These are phyloP conservation scores for Neosilurus hyrtlii DNA, from an alignment of 2,797 vertebrate species.

Conservation along the genomic window DNA sequence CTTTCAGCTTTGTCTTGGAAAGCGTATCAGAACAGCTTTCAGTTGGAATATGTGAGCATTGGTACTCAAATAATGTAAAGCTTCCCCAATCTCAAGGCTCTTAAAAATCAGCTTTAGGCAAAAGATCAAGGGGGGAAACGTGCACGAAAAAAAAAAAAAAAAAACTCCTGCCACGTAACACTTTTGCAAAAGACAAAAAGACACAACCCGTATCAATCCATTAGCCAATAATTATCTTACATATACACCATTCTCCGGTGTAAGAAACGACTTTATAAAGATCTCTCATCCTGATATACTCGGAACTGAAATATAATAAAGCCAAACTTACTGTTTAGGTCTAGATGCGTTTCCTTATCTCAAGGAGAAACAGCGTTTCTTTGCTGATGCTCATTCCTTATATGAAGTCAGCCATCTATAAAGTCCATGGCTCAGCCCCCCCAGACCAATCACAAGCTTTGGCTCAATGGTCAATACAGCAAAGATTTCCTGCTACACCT, in stretches of 20 bases:
- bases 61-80: not conserved
- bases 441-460: conserved; percentile 59
- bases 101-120: not conserved
- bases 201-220: conserved; percentile 18
- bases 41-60: not conserved
- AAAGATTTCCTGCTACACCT: conserved; percentile 46
- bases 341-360: conserved; percentile 41
- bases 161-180: not conserved
- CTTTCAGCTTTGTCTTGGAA: not conserved
- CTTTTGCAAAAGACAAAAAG: conserved; percentile 11
- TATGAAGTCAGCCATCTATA: conserved; percentile 53
- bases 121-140: not conserved
- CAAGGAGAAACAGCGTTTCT: conserved; percentile 42
- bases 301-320: not conserved
- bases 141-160: not conserved
- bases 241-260: not conserved
- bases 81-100: not conserved
- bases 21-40: not conserved
- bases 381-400: conserved; percentile 61
- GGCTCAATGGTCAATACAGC: conserved; percentile 53
- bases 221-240: not conserved
- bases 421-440: conserved; percentile 29
- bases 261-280: not conserved
- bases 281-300: no score
- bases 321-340: conserved; percentile 33